Evolutionary conservation across 2,888 invertebrate genomes (phyloP).

Genomic region (Trichogramma dendrolimi): DNA sequence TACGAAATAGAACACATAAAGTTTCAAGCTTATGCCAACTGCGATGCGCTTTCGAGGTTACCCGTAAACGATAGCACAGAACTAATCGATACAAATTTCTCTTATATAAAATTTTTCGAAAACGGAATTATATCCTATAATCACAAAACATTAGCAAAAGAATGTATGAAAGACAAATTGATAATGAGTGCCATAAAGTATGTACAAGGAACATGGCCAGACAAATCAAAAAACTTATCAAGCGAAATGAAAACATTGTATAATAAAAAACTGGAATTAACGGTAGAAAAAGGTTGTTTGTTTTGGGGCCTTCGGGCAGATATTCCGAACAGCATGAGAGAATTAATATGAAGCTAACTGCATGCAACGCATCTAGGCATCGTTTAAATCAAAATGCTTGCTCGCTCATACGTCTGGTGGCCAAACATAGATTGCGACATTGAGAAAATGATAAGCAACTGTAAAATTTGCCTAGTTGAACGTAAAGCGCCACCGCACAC

Average conservation of each 20-base stretch:
- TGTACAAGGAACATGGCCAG: too few species aligned
- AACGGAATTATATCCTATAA: slow-evolving; percentile 8
- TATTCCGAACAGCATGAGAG: slow-evolving; percentile 18
- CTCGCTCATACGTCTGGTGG: slow-evolving; percentile 29
- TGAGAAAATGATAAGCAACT: slow-evolving; percentile 22
- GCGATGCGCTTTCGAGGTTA: slow-evolving; percentile 15
- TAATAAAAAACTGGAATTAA: slow-evolving; percentile 3
- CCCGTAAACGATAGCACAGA: slow-evolving; percentile 7
- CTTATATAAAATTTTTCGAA: slow-evolving; percentile 18
- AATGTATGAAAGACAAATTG: too few species aligned
- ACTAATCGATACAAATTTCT: slow-evolving; percentile 8
- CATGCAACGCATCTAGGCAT: slow-evolving; percentile 28
- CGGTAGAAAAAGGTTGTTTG: slow-evolving; percentile 22
- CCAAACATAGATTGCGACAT: slow-evolving; percentile 25
- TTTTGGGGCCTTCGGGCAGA: slow-evolving; percentile 20
- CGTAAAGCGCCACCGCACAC: slow-evolving; percentile 23
- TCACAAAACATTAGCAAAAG: slow-evolving; percentile 11
- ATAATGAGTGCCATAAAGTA: too few species aligned
- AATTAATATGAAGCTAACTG: slow-evolving; percentile 15
- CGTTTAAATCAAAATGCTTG: slow-evolving; percentile 29
- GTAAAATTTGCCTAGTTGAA: slow-evolving; percentile 23
- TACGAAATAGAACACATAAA: slow-evolving; percentile 12
- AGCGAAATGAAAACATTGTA: slow-evolving; percentile 33
- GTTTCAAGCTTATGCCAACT: slow-evolving; percentile 9
- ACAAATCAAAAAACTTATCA: too few species aligned